Evolutionary conservation across 2,113 vertebrate species (phyloP).

Genomic region (Heterotilapia buettikoferi): DNA sequence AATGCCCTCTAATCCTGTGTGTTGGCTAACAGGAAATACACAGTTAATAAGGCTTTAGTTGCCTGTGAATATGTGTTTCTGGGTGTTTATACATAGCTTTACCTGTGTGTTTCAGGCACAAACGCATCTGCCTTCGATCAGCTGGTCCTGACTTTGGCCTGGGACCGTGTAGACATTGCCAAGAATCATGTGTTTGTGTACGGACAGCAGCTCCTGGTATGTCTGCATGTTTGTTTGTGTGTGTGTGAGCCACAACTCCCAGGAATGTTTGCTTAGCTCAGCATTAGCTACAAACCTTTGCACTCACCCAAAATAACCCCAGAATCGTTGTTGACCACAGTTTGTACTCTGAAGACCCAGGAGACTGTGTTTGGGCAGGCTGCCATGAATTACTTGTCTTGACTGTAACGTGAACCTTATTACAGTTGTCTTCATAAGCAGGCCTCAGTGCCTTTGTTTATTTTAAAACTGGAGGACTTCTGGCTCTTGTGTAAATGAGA

Average conservation of each 20-base stretch:
- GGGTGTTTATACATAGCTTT: constrained; percentile 5
- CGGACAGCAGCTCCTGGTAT: constrained; percentile 95
- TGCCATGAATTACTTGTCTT: constrained; percentile 35
- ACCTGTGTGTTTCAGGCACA: constrained; percentile 78
- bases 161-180: constrained; percentile 98
- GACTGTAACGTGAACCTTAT: constrained; percentile 38
- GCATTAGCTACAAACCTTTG: constrained; percentile 23
- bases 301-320: constrained; percentile 15
- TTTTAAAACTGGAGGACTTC: constrained; percentile 18
- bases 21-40: neutral
- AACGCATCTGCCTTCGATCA: constrained; percentile 96
- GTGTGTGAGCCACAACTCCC: constrained; percentile 44
- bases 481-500: neutral
- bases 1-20: constrained; percentile 30
- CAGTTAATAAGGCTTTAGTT: constrained; percentile 9
- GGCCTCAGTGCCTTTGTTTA: constrained; percentile 19
- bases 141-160: constrained; percentile 94
- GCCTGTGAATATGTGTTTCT: neutral
- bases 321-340: neutral
- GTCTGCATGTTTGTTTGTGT: constrained; percentile 51
- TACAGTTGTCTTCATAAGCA: constrained; percentile 13
- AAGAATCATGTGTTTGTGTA: constrained; percentile 99
- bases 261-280: constrained; percentile 19
- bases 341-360: neutral
- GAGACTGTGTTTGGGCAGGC: neutral